Base-by-base conservation (phyloP, 2,797 vertebrate genomes). In the Pteronotus mesoamericanus region DNA sequence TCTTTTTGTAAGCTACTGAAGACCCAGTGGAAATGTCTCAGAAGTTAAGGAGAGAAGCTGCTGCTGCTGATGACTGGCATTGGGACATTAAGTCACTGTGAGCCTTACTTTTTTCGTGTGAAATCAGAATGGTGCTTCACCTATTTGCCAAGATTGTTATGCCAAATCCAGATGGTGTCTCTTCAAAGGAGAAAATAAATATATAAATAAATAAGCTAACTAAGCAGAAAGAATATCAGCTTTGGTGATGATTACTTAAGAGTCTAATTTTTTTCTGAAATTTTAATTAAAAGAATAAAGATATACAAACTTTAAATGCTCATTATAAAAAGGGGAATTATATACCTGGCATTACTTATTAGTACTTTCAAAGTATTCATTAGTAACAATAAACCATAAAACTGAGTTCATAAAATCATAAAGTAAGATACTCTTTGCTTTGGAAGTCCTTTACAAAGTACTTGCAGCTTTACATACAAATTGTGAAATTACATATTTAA, bases 401-500 rank as follows among this genome's bases (percentile, higher is more conserved):
- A 82, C 37, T n/a, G n/a, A 92, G 24, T 29, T 44, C 8, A 66
- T 55, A 89, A 97, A 78, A 32, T 18, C 21, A 66, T 2, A 21
- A 6, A 85, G 22, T 42, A 96, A 97, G 97, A 97, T 91, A 98
- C 93, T 91, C 94, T 98, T 94, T 97, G 96, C 93, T 96, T 98
- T 96, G 96, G 88, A 97, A 97, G 94, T 97, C 94, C 95, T 97
- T 97, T 95, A 94, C 95, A 98, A 98, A 99, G 98, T 97, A 98
- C 97, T 98, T 98, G 97, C 98, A 98, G 98, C 98, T 98, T 97
- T 98, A 97, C 96, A 98, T 96, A 98, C 98, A 98, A 97, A 91
- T 98, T 98, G 97, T 98, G 98, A 97, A 98, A 98, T 98, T 98
- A 98, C 97, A 98, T 97, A 98, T 98, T 98, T 98, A 98, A 98